A percentile compares a stretch with the other conserved stretches of the same genome.
Evolutionary conservation across 2,888 invertebrate genomes (phyloP).

Genomic region (Lasioglossum villosulum): DNA sequence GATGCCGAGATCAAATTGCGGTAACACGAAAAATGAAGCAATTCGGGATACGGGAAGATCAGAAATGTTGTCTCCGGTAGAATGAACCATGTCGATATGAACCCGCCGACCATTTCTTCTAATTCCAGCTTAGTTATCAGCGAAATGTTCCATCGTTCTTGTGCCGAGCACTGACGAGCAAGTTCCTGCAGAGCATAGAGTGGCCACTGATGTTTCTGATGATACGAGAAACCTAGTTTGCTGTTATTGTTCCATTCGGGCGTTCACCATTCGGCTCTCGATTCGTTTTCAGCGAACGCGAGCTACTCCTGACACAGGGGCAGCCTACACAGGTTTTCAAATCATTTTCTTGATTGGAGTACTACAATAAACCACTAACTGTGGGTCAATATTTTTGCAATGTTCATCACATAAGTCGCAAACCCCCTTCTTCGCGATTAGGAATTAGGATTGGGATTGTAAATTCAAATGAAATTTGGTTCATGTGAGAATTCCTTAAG

Average conservation of each 20-base stretch:
- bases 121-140: conserved; percentile 48
- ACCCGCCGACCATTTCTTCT: background rate
- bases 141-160: conserved; percentile 12
- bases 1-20: background rate
- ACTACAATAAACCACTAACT: background rate
- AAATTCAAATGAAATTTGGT: too few relatives aligned
- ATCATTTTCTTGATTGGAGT: background rate
- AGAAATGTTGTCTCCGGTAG: background rate
- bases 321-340: background rate
- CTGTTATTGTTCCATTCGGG: conserved; percentile 1
- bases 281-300: background rate
- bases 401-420: background rate
- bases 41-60: background rate
- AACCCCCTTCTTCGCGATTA: too few relatives aligned
- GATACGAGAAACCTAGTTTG: conserved; percentile 11
- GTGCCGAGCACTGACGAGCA: background rate
- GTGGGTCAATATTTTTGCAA: background rate
- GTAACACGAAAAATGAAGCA: background rate
- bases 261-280: background rate
- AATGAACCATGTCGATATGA: background rate
- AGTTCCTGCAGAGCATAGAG: conserved; percentile 12
- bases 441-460: too few relatives aligned
- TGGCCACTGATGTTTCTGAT: conserved; percentile 1
- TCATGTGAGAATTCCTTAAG: too few relatives aligned
- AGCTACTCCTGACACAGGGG: background rate